Evolutionary conservation across 2,113 vertebrate genomes (phyloP).

Genomic region (Hemicordylus capensis): DNA sequence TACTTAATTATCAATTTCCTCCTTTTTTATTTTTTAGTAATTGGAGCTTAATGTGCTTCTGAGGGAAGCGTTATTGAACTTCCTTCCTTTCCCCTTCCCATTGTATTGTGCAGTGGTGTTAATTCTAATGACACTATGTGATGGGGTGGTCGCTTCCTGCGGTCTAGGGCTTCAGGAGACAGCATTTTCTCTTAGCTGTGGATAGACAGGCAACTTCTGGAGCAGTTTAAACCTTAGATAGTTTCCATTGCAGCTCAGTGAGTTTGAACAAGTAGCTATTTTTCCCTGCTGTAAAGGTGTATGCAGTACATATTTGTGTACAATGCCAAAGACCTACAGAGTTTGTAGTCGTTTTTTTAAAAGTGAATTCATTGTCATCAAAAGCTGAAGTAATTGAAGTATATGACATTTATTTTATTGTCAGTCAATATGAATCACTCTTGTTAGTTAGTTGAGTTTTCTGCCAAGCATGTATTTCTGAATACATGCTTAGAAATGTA

Average conservation of each 20-base stretch:
- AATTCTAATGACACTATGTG: conserved; percentile 48
- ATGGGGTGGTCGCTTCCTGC: conserved; percentile 60
- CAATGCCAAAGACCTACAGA: background rate
- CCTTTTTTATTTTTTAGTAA: conserved; percentile 52
- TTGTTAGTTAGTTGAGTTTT: conserved; percentile 39
- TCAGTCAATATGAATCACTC: conserved; percentile 20
- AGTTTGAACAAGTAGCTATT: conserved; percentile 24
- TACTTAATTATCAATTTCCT: conserved; percentile 52
- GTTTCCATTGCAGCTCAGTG: conserved; percentile 46
- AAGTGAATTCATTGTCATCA: conserved; percentile 51
- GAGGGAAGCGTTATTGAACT: conserved; percentile 64
- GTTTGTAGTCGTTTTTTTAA: conserved; percentile 45
- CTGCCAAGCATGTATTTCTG: conserved; percentile 48
- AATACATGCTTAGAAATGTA: conserved; percentile 45
- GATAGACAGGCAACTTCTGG: conserved; percentile 50
- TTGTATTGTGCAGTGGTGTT: conserved; percentile 41
- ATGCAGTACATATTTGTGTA: conserved; percentile 21
- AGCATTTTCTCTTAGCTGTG: conserved; percentile 52
- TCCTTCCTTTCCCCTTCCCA: conserved; percentile 69
- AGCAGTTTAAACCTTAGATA: conserved; percentile 48
- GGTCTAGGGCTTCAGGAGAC: conserved; percentile 63
- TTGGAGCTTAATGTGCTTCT: conserved; percentile 45
- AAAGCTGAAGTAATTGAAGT: conserved; percentile 45
- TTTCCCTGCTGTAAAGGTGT: background rate
- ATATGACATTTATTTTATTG: conserved; percentile 24